A percentile compares a stretch with the other conserved stretches of the same genome.
Evolutionary conservation across 1,140 invertebrate species (phyloP).

Genomic region (Lordiphosa collinella): DNA sequence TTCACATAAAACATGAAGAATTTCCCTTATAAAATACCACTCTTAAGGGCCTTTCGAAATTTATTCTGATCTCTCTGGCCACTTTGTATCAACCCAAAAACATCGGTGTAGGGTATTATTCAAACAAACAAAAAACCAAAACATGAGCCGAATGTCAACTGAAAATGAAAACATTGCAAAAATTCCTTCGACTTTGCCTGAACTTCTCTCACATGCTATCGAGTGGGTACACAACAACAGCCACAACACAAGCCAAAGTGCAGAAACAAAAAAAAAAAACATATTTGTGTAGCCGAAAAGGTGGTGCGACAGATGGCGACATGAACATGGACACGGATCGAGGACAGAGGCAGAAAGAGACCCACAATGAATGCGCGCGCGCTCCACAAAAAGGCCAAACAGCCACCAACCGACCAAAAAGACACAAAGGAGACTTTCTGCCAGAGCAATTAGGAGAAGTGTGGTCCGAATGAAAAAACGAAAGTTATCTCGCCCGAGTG

Average conservation of each 20-base stretch:
- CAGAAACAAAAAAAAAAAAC: background rate
- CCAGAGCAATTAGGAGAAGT: constrained; percentile 66
- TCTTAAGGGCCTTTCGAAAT: background rate
- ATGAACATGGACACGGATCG: constrained; percentile 40
- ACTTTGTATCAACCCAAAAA: background rate
- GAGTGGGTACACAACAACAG: background rate
- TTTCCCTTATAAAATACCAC: too few relatives aligned
- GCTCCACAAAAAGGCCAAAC: constrained; percentile 11
- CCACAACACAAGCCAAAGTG: constrained; percentile 3
- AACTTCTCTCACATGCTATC: constrained; percentile 16
- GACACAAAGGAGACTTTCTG: constrained; percentile 18
- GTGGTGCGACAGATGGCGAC: constrained; percentile 35
- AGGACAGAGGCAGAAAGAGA: constrained; percentile 8
- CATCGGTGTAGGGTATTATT: constrained; percentile 5
- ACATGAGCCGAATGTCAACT: constrained; percentile 36
- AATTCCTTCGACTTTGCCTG: constrained; percentile 37
- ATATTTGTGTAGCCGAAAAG: constrained; percentile 27
- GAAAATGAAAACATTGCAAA: constrained; percentile 55
- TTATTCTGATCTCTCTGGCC: background rate
- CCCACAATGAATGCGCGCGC: too few relatives aligned
- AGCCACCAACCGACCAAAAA: constrained; percentile 4
- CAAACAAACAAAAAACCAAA: background rate
- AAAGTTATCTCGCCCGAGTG: constrained; percentile 51
- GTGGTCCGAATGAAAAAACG: constrained; percentile 31
- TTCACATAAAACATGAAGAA: too few relatives aligned